A percentile compares a stretch with the other conserved stretches of the same genome.
Conservation (phyloP, 1,140 invertebrate species). For the Propsilocerus akamusi region DNA sequence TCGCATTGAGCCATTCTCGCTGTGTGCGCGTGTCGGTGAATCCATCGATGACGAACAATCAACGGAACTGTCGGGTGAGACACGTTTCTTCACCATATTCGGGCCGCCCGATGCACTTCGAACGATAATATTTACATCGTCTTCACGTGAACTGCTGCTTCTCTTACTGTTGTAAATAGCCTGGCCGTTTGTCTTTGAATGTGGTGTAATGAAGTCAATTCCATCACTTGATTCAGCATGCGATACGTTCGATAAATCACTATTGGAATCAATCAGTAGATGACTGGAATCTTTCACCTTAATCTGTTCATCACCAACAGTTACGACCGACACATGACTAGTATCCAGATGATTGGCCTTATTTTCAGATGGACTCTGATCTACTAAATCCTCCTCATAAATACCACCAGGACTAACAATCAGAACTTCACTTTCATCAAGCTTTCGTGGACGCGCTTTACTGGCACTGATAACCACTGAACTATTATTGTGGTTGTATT, state of each 20-base stretch:
- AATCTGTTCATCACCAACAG: slow-evolving; percentile 59
- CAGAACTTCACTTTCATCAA: slow-evolving; percentile 66
- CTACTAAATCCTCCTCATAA: slow-evolving; percentile 18
- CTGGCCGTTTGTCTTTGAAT: slow-evolving; percentile 9
- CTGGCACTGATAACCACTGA: neutral
- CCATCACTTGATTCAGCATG: slow-evolving; percentile 5
- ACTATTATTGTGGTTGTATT: slow-evolving; percentile 17
- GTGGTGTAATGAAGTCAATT: slow-evolving; percentile 7
- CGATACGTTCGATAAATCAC: slow-evolving; percentile 23
- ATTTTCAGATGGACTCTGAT: slow-evolving; percentile 21
- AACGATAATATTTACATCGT: slow-evolving; percentile 23
- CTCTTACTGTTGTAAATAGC: slow-evolving; percentile 7
- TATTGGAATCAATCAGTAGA: slow-evolving; percentile 17
- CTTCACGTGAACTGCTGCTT: slow-evolving; percentile 12
- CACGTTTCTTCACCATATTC: slow-evolving; percentile 12
- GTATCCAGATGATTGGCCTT: slow-evolving; percentile 35
- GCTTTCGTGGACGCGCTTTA: slow-evolving; percentile 25
- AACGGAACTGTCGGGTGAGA: slow-evolving; percentile 18
- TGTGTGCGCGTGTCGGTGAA: slow-evolving; percentile 23
- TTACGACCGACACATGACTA: slow-evolving; percentile 78
- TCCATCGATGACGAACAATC: slow-evolving; percentile 10
- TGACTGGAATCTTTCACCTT: slow-evolving; percentile 44
- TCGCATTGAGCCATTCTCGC: slow-evolving; percentile 35
- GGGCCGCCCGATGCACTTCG: slow-evolving; percentile 12
- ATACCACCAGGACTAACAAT: slow-evolving; percentile 47